These are phyloP conservation scores for Pyrochroa serraticornis DNA, from an alignment of 2,888 invertebrate genomes.

Conservation along the genomic window DNA sequence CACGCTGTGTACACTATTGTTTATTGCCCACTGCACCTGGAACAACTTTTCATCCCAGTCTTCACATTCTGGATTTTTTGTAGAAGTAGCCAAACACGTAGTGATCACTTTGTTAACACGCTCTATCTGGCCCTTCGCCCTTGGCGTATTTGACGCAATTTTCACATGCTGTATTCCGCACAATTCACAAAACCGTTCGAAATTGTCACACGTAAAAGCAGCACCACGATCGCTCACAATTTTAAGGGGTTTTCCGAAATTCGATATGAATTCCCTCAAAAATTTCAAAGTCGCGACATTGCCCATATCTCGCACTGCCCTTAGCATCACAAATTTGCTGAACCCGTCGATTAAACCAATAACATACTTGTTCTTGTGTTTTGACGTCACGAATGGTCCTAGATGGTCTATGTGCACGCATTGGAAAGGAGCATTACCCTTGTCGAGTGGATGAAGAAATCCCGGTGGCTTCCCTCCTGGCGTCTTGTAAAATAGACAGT, in stretches of 20 bases:
- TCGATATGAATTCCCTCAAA: conserved; percentile 26
- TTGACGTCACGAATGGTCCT: no score
- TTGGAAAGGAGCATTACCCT: no score
- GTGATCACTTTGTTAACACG: not conserved
- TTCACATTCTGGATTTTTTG: not conserved
- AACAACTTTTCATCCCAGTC: conserved; percentile 7
- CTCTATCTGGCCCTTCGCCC: no score
- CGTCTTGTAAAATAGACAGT: not conserved
- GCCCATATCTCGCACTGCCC: no score
- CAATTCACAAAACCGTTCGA: conserved; percentile 13
- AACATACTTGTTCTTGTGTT: no score
- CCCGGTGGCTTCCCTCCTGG: no score
- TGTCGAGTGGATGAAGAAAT: no score
- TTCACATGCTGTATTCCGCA: conserved; percentile 4
- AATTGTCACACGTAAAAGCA: conserved; percentile 23
- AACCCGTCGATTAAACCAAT: no score
- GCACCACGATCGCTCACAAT: conserved; percentile 11
- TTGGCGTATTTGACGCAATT: no score
- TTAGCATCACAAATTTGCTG: no score
- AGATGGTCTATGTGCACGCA: no score
- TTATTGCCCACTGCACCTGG: conserved; percentile 29
- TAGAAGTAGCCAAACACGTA: conserved; percentile 2
- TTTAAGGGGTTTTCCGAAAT: conserved; percentile 26
- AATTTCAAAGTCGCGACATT: not conserved
- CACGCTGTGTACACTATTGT: conserved; percentile 16